Evolutionary conservation across 2,797 vertebrate species (phyloP).

Genomic region (Heliangelus exortis): DNA sequence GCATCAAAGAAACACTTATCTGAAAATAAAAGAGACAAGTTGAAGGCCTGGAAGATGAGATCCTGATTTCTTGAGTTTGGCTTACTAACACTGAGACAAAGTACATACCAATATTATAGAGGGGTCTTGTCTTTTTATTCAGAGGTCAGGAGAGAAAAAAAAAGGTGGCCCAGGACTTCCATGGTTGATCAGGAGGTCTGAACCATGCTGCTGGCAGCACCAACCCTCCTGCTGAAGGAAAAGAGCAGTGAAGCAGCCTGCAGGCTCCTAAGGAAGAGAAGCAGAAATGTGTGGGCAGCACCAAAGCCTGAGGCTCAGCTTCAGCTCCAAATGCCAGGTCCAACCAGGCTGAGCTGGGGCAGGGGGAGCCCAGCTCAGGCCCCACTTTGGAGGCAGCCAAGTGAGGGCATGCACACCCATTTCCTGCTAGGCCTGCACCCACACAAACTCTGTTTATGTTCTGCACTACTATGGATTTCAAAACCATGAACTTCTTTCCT

Average conservation of each 20-base stretch:
- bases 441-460: conserved; percentile 55
- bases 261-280: neutral
- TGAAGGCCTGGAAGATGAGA: neutral
- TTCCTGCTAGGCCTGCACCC: conserved; percentile 48
- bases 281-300: neutral
- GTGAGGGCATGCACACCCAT: conserved; percentile 33
- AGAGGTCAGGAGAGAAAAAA: neutral
- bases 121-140: neutral
- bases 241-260: neutral
- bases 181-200: neutral
- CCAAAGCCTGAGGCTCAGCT: neutral
- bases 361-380: neutral
- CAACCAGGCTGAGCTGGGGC: neutral
- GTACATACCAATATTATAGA: neutral
- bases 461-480: conserved; percentile 37
- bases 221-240: neutral
- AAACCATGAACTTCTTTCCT: conserved; percentile 35
- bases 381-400: conserved; percentile 19
- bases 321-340: conserved; percentile 27
- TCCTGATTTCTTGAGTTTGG: neutral
- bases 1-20: neutral
- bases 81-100: neutral
- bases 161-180: neutral
- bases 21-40: conserved; percentile 1
- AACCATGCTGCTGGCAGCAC: neutral